Evolutionary conservation across 2,888 invertebrate genomes (phyloP).

Genomic region (Eulithis testata): DNA sequence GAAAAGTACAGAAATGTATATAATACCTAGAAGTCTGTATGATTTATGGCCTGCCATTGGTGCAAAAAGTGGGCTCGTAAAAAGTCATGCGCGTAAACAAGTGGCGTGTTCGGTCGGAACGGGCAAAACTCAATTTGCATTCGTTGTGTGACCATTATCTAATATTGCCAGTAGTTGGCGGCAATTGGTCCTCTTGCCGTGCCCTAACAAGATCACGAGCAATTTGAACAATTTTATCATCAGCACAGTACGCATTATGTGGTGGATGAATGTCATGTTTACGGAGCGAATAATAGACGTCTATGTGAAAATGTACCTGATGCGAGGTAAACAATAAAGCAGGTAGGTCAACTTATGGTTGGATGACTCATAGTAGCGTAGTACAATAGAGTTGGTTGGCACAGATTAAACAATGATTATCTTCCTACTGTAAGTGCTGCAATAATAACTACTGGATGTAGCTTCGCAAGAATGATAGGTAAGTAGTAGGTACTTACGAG

Average conservation of each 20-base stretch:
- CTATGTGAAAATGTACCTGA: constrained; percentile 55
- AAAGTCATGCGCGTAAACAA: constrained; percentile 42
- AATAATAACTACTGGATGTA: neutral
- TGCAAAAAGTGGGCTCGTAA: constrained; percentile 6
- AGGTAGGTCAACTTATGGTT: constrained; percentile 24
- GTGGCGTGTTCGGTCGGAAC: constrained; percentile 48
- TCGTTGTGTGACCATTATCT: constrained; percentile 77
- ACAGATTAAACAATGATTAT: constrained; percentile 33
- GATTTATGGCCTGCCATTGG: too few species aligned
- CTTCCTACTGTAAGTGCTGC: constrained; percentile 1
- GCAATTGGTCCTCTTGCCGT: constrained; percentile 67
- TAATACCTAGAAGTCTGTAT: too few species aligned
- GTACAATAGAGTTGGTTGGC: constrained; percentile 25
- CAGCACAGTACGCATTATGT: constrained; percentile 64
- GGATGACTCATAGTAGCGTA: constrained; percentile 28
- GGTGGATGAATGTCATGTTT: constrained; percentile 52
- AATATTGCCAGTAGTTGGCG: constrained; percentile 71
- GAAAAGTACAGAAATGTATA: constrained; percentile 43
- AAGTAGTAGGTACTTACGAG: constrained; percentile 80
- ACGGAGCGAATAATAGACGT: constrained; percentile 55
- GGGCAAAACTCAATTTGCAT: constrained; percentile 75
- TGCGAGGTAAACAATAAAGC: constrained; percentile 48
- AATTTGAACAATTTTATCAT: constrained; percentile 80
- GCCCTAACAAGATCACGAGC: constrained; percentile 70
- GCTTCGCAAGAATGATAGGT: constrained; percentile 2